Evolutionary conservation across 2,888 invertebrate species (phyloP), one percentile per base, ranked within the genome.

Genomic region (Zaprionus obscuricornis): DNA sequence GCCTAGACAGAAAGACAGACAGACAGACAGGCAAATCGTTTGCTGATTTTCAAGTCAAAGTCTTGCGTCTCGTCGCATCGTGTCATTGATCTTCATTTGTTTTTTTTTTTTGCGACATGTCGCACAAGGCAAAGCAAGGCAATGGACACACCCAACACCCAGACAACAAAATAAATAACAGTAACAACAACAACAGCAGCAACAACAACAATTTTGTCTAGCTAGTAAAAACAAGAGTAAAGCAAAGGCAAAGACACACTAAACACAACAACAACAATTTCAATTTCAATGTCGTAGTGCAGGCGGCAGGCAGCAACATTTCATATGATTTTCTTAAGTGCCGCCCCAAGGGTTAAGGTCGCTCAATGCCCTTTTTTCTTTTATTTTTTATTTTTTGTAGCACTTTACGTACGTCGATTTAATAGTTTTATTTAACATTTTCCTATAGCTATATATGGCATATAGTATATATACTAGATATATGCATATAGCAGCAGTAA

Each of bases 71-170:
- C n/a, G 17, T 17, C 7, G 34, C 39, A 24, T 55, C 47, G 36
- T 62, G 62, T 69, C 81, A 81, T 77, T 77, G 82, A 77, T 81
- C 77, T 81, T 59, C 56, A 54, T 58, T 51, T 42, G 29, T 7
- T n/a, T 46, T n/a, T n/a, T 37, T 8, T 58, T n/a, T n/a, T n/a
- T 52, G 6, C 7, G 45, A 31, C 34, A 20, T 27, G 54, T 55
- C 52, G 58, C 54, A 39, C 22, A 37, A 31, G 42, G 16, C 50
- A 34, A 33, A 42, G 42, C 47, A 31, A 22, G 4, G 22, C 22
- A 37, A 49, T 46, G 58, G 52, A 63, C 66, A 45, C 56, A 31
- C 55, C 49, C n/a, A n/a, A n/a, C n/a, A n/a, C n/a, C 45, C 13
- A 42, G 36, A 43, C 31, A 20, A 43, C 16, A 43, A 22, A n/a